phyloP scores from a whole-genome alignment of 1,140 invertebrate species.

The Drosophila ohnishii region DNA sequence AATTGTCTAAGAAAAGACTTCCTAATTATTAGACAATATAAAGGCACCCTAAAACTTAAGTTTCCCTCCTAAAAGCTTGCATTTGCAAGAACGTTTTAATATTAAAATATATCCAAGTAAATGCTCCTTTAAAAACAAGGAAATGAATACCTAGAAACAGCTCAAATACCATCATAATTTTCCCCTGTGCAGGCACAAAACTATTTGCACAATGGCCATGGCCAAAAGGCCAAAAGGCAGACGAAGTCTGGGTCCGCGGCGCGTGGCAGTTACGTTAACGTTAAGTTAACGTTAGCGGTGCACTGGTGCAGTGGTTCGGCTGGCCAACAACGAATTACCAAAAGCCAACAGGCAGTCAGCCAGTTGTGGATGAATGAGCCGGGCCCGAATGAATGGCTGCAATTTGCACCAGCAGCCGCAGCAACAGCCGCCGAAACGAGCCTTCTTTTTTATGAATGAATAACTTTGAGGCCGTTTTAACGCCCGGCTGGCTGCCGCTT shows the following conservation, averaged over 20 bases:
- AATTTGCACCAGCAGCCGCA: constrained; percentile 63
- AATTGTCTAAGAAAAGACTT: not conserved
- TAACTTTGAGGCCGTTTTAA: constrained; percentile 66
- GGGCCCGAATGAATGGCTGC: constrained; percentile 72
- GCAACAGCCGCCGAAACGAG: constrained; percentile 40
- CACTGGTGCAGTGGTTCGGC: constrained; percentile 39
- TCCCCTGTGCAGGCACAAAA: constrained; percentile 28
- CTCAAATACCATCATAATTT: constrained; percentile 11
- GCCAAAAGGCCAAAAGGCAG: constrained; percentile 26
- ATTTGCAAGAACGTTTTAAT: not conserved
- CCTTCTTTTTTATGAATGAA: constrained; percentile 71
- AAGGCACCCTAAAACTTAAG: not conserved
- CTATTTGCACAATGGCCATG: constrained; percentile 48
- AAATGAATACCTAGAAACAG: not conserved
- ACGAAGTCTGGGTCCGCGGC: constrained; percentile 18
- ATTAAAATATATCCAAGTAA: not conserved
- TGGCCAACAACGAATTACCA: constrained; percentile 14
- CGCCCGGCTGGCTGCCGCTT: constrained; percentile 44
- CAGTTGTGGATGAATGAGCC: constrained; percentile 71
- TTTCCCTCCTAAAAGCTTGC: not conserved
- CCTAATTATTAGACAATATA: constrained; percentile 3
- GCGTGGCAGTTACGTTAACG: constrained; percentile 47
- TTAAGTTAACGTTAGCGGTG: constrained; percentile 43
- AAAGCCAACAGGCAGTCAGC: constrained; percentile 34
- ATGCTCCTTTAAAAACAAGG: not conserved